These are phyloP conservation scores for Resseliella maxima DNA, from an alignment of 2,888 invertebrate species.

Conservation along the genomic window DNA sequence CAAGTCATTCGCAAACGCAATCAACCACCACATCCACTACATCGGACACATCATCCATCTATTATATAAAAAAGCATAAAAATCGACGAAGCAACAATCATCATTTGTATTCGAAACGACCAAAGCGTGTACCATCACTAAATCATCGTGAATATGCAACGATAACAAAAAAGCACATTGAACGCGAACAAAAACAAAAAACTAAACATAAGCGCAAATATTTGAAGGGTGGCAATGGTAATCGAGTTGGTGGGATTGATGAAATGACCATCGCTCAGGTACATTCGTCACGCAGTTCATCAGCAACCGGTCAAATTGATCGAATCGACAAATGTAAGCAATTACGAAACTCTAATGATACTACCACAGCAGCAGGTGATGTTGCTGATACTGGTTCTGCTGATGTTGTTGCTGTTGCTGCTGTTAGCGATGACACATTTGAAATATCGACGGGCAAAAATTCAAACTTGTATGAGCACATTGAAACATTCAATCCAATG, in stretches of 20 bases:
- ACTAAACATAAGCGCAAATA: conserved; percentile 65
- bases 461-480: conserved; percentile 64
- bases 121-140: conserved; percentile 46
- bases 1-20: conserved; percentile 7
- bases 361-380: neutral
- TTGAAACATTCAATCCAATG: conserved; percentile 65
- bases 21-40: conserved; percentile 60
- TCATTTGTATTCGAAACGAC: conserved; percentile 63
- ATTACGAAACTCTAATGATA: neutral
- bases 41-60: conserved; percentile 67
- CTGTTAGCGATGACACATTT: conserved; percentile 6
- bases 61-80: conserved; percentile 63
- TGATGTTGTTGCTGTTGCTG: too few species aligned
- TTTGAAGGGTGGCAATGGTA: conserved; percentile 62
- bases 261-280: conserved; percentile 62
- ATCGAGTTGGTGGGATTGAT: conserved; percentile 67
- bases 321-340: neutral
- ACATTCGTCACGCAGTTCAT: conserved; percentile 63
- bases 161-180: conserved; percentile 62
- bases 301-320: conserved; percentile 58
- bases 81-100: conserved; percentile 59
- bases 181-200: conserved; percentile 59
- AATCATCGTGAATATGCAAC: conserved; percentile 57
- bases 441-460: conserved; percentile 56
- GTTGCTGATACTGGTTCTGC: too few species aligned